Conservation (phyloP, 2,113 vertebrate species). For the Tonatia bakeri region DNA sequence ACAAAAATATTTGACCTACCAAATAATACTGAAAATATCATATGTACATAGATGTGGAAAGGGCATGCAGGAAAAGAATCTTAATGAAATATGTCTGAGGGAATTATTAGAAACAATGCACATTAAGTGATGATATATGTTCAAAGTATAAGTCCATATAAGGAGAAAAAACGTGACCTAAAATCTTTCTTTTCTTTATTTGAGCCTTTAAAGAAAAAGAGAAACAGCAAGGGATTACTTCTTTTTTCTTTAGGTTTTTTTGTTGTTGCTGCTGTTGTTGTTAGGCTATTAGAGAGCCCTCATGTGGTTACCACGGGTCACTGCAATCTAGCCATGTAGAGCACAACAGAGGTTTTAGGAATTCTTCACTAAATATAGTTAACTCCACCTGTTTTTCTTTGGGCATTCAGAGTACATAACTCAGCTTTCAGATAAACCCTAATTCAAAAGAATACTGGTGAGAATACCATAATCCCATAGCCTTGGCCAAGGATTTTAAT, state of each 20-base stretch:
- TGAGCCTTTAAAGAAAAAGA: background rate
- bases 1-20: background rate
- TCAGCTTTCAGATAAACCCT: background rate
- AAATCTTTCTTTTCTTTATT: background rate
- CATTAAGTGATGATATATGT: background rate
- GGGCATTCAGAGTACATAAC: background rate
- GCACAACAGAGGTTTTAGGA: fast-evolving
- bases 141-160: background rate
- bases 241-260: background rate
- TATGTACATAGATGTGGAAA: background rate
- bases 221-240: background rate
- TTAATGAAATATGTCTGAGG: background rate
- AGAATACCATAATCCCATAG: background rate
- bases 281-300: constrained; percentile 42
- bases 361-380: background rate
- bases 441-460: background rate
- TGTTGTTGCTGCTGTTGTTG: background rate
- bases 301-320: constrained; percentile 30
- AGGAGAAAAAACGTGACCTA: background rate
- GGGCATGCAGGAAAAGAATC: background rate
- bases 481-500: background rate
- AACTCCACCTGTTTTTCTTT: background rate
- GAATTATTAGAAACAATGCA: background rate
- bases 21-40: background rate
- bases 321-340: background rate